Conservation (phyloP, 2,888 invertebrate species). For the Euplagia quadripunctaria region DNA sequence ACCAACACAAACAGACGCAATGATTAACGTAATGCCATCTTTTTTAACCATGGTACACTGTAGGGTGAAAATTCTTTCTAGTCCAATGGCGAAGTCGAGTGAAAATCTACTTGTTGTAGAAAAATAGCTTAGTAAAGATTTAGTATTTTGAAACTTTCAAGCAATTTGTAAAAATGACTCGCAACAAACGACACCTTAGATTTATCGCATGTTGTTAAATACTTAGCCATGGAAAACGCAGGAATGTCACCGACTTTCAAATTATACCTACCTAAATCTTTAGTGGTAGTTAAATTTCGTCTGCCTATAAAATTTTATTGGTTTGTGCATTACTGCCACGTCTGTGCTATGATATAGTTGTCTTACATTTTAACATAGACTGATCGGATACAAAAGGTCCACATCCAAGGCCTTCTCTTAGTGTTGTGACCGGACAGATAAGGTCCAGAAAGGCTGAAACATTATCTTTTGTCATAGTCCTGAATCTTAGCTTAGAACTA, state of each 20-base stretch:
- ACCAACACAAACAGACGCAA: background rate
- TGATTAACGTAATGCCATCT: background rate
- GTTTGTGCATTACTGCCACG: background rate
- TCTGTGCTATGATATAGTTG: background rate
- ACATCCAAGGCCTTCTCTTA: background rate
- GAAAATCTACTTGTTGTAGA: background rate
- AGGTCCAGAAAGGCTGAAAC: background rate
- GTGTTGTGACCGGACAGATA: background rate
- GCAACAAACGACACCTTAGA: background rate
- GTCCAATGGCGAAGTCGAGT: too few relatives aligned
- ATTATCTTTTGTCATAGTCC: background rate
- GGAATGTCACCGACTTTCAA: conserved; percentile 11
- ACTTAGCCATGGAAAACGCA: background rate
- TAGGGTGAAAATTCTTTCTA: too few relatives aligned
- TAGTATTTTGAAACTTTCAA: background rate
- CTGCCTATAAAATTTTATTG: conserved; percentile 21
- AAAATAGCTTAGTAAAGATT: background rate
- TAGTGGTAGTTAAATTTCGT: conserved; percentile 17
- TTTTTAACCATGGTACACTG: too few relatives aligned
- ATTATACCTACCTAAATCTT: conserved; percentile 9
- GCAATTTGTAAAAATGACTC: conserved; percentile 1
- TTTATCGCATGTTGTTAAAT: conserved; percentile 9
- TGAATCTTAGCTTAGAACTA: background rate
- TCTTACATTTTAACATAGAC: background rate
- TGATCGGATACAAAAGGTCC: background rate